Conservation (phyloP, 2,113 vertebrate genomes). For the Hemiscyllium ocellatum region DNA sequence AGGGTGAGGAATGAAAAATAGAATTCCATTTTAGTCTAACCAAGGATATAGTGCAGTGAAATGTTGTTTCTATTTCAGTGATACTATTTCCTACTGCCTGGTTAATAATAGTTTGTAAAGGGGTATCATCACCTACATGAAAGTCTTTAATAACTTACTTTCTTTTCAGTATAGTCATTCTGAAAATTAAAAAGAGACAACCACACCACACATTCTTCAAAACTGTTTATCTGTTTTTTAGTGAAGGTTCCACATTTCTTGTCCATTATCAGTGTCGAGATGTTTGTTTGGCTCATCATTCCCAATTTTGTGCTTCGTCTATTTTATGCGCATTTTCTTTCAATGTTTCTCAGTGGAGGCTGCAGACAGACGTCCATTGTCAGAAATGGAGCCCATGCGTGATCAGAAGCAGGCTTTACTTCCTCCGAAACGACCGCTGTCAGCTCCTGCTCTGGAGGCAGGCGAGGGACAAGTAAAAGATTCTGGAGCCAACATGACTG, state of each 20-base stretch:
- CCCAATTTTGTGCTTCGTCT: background rate
- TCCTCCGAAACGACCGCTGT: constrained; percentile 81
- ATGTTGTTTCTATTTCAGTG: background rate
- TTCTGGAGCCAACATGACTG: constrained; percentile 37
- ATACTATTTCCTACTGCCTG: background rate
- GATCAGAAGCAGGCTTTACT: constrained; percentile 75
- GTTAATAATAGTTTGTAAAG: background rate
- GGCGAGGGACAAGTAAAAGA: constrained; percentile 53
- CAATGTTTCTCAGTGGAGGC: constrained; percentile 56
- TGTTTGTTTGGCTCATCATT: constrained; percentile 41
- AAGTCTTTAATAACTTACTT: background rate
- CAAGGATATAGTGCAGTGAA: background rate
- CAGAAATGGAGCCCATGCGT: constrained; percentile 59
- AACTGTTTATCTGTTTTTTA: background rate
- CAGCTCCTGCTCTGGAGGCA: constrained; percentile 56
- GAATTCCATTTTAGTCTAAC: too few species aligned
- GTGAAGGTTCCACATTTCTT: background rate
- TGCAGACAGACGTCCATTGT: constrained; percentile 60
- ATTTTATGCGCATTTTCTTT: constrained; percentile 11
- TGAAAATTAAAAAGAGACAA: background rate
- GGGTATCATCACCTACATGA: too few species aligned
- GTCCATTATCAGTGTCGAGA: constrained; percentile 28
- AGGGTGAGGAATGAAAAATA: too few species aligned
- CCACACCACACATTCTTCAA: background rate
- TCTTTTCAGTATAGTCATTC: background rate